These are phyloP conservation scores for Dendrolimus pini DNA, from an alignment of 2,888 invertebrate species.

Conservation along the genomic window DNA sequence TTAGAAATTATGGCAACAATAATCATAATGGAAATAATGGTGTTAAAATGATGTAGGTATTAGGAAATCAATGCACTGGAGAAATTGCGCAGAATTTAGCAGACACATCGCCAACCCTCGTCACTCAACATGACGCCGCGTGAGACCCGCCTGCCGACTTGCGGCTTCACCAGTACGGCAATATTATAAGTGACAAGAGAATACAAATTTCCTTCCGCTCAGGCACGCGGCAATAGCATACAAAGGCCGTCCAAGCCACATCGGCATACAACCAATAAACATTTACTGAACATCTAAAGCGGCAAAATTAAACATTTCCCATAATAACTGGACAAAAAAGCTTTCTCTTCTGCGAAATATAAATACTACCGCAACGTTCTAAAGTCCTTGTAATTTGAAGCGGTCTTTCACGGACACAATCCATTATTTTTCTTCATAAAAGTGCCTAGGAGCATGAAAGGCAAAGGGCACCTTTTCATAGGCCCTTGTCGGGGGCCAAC, in stretches of 20 bases:
- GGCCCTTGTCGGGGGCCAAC: constrained; percentile 23
- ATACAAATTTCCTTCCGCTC: neutral
- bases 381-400: neutral
- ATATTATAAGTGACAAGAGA: neutral
- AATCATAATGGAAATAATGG: too few relatives aligned
- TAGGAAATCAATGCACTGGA: constrained; percentile 24
- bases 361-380: neutral
- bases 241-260: neutral
- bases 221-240: neutral
- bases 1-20: too few relatives aligned
- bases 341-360: neutral
- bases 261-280: neutral
- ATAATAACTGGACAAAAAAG: neutral
- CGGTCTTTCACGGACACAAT: neutral
- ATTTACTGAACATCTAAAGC: neutral
- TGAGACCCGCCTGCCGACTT: constrained; percentile 9
- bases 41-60: constrained; percentile 6
- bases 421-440: constrained; percentile 9
- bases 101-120: constrained; percentile 36
- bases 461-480: constrained; percentile 22
- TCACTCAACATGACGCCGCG: constrained; percentile 27
- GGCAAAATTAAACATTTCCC: neutral
- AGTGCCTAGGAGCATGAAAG: constrained; percentile 16
- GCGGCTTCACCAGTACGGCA: constrained; percentile 4
- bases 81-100: constrained; percentile 35